Evolutionary conservation across 2,888 invertebrate genomes (phyloP).

Genomic region (Synanthedon vespiformis): DNA sequence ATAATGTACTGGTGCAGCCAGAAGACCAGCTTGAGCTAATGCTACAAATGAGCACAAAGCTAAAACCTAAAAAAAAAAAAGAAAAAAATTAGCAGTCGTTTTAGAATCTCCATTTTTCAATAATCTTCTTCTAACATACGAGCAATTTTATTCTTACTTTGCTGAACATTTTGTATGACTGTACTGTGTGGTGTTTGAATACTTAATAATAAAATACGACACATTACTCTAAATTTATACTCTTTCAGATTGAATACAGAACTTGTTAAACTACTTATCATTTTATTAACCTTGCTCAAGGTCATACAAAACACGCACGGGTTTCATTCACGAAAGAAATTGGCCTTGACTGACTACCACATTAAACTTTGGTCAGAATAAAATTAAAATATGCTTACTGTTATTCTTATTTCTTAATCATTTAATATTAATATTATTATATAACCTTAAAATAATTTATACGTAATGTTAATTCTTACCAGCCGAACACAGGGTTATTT

Average conservation of each 20-base stretch:
- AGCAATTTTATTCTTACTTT: conserved; percentile 13
- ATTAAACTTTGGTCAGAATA: no score
- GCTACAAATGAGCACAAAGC: conserved; percentile 36
- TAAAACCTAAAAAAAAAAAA: conserved; percentile 20
- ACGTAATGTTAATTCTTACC: no score
- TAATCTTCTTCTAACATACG: neutral
- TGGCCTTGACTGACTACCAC: neutral
- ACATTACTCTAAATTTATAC: conserved; percentile 7
- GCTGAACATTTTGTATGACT: conserved; percentile 14
- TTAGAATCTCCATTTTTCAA: no score
- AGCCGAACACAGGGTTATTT: no score
- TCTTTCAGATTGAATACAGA: conserved; percentile 2
- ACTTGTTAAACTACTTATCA: conserved; percentile 5
- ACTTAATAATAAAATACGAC: conserved; percentile 6
- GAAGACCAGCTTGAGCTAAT: conserved; percentile 37
- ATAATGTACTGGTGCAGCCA: conserved; percentile 44
- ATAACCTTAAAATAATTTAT: no score
- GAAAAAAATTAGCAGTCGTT: no score
- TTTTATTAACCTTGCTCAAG: conserved; percentile 9
- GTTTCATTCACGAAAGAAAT: neutral
- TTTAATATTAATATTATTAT: neutral
- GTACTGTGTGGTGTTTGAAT: neutral
- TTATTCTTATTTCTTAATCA: neutral
- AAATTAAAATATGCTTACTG: neutral
- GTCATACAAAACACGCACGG: conserved; percentile 5